phyloP scores from a whole-genome alignment of 2,113 vertebrate species.

The Xiphorhynchus elegans region DNA sequence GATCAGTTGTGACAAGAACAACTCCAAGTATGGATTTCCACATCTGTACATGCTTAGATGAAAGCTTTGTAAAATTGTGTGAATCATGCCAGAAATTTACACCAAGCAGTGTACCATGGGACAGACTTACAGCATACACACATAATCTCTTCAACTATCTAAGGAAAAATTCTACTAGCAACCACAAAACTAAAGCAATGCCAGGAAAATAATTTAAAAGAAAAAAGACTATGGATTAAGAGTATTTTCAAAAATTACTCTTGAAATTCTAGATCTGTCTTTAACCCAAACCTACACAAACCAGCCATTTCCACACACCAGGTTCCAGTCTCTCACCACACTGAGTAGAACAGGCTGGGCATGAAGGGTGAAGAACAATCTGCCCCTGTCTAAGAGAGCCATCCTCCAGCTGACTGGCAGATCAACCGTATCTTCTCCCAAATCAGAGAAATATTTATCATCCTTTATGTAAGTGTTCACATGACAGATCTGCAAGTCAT shows the following conservation, averaged over 20 bases:
- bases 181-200: not conserved
- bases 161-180: not conserved
- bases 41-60: not conserved
- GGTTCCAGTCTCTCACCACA: not conserved
- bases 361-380: not conserved
- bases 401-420: not conserved
- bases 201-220: not conserved
- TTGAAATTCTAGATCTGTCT: not conserved
- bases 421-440: not conserved
- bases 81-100: not conserved
- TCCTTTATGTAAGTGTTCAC: accelerated
- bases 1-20: not conserved
- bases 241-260: not conserved
- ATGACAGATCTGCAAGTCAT: not conserved
- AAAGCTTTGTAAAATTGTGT: not conserved
- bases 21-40: not conserved
- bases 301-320: not conserved
- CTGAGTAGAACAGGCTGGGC: not conserved
- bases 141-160: not conserved
- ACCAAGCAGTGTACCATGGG: not conserved
- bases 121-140: not conserved
- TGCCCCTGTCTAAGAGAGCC: not conserved
- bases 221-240: not conserved
- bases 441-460: not conserved
- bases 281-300: not conserved